These are phyloP conservation scores for Megaptera novaeangliae DNA, from an alignment of 2,113 vertebrate genomes.

Conservation along the genomic window DNA sequence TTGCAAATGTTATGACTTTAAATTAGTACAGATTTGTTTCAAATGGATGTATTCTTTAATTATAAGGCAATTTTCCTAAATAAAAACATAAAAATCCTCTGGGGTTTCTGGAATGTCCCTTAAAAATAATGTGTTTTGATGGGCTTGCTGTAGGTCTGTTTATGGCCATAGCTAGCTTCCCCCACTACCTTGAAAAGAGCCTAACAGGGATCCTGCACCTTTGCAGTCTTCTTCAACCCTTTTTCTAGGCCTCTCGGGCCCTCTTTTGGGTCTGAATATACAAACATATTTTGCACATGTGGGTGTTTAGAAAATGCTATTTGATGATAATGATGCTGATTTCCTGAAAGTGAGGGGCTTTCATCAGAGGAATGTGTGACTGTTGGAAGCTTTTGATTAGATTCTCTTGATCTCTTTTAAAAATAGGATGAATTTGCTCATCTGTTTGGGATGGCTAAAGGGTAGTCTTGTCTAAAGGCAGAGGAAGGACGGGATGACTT, in stretches of 20 bases:
- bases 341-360: conserved; percentile 55
- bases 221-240: neutral
- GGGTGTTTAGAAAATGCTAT: conserved; percentile 64
- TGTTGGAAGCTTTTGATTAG: conserved; percentile 55
- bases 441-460: conserved; percentile 23
- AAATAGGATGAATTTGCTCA: conserved; percentile 56
- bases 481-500: conserved; percentile 22
- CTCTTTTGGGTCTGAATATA: neutral
- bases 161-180: fast-evolving
- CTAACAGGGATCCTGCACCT: neutral
- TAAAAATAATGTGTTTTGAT: conserved; percentile 58
- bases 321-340: conserved; percentile 68
- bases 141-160: conserved; percentile 40
- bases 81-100: conserved; percentile 46
- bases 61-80: conserved; percentile 59
- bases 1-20: neutral
- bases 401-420: conserved; percentile 60
- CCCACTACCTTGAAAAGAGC: fast-evolving
- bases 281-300: conserved; percentile 50
- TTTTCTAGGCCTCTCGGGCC: neutral
- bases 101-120: conserved; percentile 63
- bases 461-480: conserved; percentile 23
- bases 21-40: neutral
- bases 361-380: conserved; percentile 51
- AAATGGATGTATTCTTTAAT: conserved; percentile 45